Percentiles rank a stretch among this genome's conserved stretches.
Evolutionary conservation across 2,888 invertebrate genomes (phyloP).

Genomic region (Agriopis aurantiaria): DNA sequence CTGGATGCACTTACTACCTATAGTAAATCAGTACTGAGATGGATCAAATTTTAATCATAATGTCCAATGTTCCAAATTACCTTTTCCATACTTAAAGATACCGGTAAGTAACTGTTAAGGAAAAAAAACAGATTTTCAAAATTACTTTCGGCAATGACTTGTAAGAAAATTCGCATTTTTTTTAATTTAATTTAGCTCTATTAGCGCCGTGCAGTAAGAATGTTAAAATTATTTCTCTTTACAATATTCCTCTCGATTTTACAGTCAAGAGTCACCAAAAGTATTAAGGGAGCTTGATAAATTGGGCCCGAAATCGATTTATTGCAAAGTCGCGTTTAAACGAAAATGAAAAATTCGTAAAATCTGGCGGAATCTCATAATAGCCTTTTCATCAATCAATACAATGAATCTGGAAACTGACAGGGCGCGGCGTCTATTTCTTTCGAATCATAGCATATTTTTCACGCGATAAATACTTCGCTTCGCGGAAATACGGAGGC

Average conservation of each 20-base stretch:
- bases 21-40: background rate
- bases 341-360: slow-evolving; percentile 78
- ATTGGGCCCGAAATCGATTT: slow-evolving; percentile 77
- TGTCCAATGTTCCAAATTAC: background rate
- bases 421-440: slow-evolving; percentile 65
- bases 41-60: background rate
- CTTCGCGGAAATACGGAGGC: slow-evolving; percentile 71
- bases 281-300: slow-evolving; percentile 79
- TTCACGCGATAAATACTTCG: slow-evolving; percentile 65
- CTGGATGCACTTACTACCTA: background rate
- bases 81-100: background rate
- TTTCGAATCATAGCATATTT: slow-evolving; percentile 69
- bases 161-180: slow-evolving; percentile 54
- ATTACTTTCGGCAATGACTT: background rate
- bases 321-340: slow-evolving; percentile 71
- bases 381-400: slow-evolving; percentile 81
- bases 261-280: slow-evolving; percentile 65
- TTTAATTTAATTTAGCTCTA: slow-evolving; percentile 63
- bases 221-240: slow-evolving; percentile 66
- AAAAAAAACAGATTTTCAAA: background rate
- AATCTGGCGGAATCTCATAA: slow-evolving; percentile 77
- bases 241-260: slow-evolving; percentile 71
- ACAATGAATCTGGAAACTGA: slow-evolving; percentile 71
- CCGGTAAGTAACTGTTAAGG: background rate
- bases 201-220: slow-evolving; percentile 62